Conservation (phyloP, 2,113 vertebrate genomes). For the Eptatretus burgeri region DNA sequence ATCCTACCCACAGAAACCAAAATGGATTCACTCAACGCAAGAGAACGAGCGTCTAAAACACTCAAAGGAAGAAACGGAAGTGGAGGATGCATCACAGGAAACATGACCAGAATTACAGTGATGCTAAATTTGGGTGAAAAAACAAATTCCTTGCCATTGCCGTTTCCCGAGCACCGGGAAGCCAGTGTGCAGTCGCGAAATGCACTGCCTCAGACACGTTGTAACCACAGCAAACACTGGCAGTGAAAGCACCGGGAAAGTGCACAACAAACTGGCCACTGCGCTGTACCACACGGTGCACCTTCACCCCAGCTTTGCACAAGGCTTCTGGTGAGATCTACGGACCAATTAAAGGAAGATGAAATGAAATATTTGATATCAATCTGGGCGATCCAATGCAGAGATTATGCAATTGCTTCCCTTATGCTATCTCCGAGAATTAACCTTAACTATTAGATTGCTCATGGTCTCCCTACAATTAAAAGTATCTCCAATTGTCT, state of each 20-base stretch:
- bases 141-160: constrained; percentile 36
- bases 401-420: too few relatives aligned
- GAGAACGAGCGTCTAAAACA: background rate
- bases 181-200: constrained; percentile 95
- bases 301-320: constrained; percentile 77
- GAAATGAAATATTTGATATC: too few relatives aligned
- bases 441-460: too few relatives aligned
- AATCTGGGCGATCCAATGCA: too few relatives aligned
- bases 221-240: constrained; percentile 92
- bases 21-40: background rate
- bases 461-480: too few relatives aligned
- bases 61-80: background rate
- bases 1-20: background rate
- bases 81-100: background rate
- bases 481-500: too few relatives aligned
- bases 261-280: constrained; percentile 89
- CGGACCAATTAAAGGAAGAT: background rate
- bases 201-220: constrained; percentile 94
- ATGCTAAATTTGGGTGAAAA: background rate
- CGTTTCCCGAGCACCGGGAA: constrained; percentile 78
- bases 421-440: too few relatives aligned
- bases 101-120: background rate
- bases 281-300: constrained; percentile 77
- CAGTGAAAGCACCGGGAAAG: constrained; percentile 86
- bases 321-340: constrained; percentile 95